These are phyloP conservation scores for Drosophila sturtevanti DNA, from an alignment of 1,140 invertebrate genomes.

Conservation along the genomic window DNA sequence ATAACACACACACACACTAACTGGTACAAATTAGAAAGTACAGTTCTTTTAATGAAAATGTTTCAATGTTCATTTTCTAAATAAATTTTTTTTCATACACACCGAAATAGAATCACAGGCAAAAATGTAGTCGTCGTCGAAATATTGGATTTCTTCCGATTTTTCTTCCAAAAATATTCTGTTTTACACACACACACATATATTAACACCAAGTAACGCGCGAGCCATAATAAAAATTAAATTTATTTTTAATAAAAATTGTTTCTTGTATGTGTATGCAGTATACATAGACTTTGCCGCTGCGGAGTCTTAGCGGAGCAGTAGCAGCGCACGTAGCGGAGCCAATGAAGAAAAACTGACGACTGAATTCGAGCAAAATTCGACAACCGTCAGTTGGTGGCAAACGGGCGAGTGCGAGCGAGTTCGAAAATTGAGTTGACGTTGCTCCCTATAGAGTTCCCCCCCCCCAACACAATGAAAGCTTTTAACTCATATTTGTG, in stretches of 20 bases:
- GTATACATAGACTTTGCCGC: slow-evolving; percentile 70
- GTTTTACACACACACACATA: slow-evolving; percentile 58
- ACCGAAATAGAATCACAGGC: slow-evolving; percentile 81
- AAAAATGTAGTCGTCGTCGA: slow-evolving; percentile 73
- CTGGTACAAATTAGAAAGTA: slow-evolving; percentile 66
- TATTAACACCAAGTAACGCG: slow-evolving; percentile 49
- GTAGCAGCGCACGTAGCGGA: slow-evolving; percentile 69
- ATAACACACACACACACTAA: slow-evolving; percentile 51
- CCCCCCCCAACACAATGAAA: too few relatives aligned
- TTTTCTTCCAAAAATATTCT: slow-evolving; percentile 47
- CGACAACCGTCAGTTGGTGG: slow-evolving; percentile 43
- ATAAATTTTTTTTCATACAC: slow-evolving; percentile 62
- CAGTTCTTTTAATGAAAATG: slow-evolving; percentile 57
- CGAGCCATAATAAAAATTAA: slow-evolving; percentile 68
- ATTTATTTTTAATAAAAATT: slow-evolving; percentile 73
- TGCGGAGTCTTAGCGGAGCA: slow-evolving; percentile 60
- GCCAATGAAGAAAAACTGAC: slow-evolving; percentile 80
- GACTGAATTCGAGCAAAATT: slow-evolving; percentile 59
- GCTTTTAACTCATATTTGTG: background rate
- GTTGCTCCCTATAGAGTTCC: too few relatives aligned
- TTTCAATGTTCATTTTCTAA: slow-evolving; percentile 18
- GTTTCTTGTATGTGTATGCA: slow-evolving; percentile 63
- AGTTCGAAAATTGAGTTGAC: slow-evolving; percentile 55
- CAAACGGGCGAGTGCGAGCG: slow-evolving; percentile 53
- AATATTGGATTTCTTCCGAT: slow-evolving; percentile 57